A percentile compares a stretch with the other conserved stretches of the same genome.
Evolutionary conservation across 1,140 invertebrate genomes (phyloP).

Genomic region (Drosophila obscura): DNA sequence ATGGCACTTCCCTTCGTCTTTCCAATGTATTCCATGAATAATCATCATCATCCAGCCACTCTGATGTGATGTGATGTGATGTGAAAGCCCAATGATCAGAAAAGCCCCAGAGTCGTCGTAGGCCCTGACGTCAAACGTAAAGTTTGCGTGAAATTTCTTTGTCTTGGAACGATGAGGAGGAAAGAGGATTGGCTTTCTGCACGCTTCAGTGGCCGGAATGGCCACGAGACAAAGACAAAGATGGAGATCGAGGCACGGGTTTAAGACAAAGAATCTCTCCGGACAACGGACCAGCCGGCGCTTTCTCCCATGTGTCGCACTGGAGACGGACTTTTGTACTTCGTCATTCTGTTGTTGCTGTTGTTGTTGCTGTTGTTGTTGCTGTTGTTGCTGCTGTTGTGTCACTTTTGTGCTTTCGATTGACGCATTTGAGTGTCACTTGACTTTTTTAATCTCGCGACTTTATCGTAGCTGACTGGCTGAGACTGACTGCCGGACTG

Average conservation of each 20-base stretch:
- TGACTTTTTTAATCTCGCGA: constrained; percentile 81
- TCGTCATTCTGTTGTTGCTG: constrained; percentile 36
- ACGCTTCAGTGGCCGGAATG: constrained; percentile 44
- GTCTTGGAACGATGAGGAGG: constrained; percentile 37
- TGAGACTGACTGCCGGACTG: constrained; percentile 8
- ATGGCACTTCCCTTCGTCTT: constrained; percentile 38
- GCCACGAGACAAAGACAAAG: constrained; percentile 36
- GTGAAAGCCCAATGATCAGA: constrained; percentile 22
- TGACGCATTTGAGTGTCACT: constrained; percentile 78
- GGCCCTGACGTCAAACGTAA: constrained; percentile 50
- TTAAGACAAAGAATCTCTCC: constrained; percentile 16
- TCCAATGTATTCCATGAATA: constrained; percentile 36
- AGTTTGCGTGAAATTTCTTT: constrained; percentile 65
- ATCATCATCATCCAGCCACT: constrained; percentile 15
- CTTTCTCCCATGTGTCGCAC: constrained; percentile 20
- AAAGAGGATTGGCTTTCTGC: constrained; percentile 32
- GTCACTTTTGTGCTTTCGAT: constrained; percentile 53
- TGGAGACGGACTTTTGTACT: constrained; percentile 49
- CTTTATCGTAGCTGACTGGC: constrained; percentile 72
- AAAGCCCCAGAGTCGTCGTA: constrained; percentile 16
- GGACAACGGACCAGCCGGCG: constrained; percentile 4
- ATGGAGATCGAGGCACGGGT: constrained; percentile 16
- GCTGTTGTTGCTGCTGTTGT: constrained; percentile 19
- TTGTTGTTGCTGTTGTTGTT: constrained; percentile 31
- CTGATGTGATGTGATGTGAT: no score